Conservation (phyloP, 2,113 vertebrate species). For the Gila orcuttii region DNA sequence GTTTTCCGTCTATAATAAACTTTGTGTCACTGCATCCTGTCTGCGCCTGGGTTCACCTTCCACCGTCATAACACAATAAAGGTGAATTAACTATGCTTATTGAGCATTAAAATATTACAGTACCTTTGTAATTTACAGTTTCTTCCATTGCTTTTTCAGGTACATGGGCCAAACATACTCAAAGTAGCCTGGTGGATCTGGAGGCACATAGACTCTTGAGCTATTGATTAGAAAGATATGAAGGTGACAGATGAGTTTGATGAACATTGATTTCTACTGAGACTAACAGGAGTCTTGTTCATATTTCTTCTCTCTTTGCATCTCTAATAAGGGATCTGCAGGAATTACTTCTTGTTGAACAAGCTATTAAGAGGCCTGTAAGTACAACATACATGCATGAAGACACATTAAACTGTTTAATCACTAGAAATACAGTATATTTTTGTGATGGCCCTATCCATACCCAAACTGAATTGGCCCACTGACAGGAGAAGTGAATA, state of each 20-base stretch:
- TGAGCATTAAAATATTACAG: not conserved
- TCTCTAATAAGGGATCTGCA: constrained; percentile 88
- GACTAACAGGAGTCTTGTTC: not conserved
- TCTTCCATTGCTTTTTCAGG: constrained; percentile 82
- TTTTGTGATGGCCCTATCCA: not conserved
- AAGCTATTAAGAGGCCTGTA: constrained; percentile 83
- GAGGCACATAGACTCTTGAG: constrained; percentile 84
- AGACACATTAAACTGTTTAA: not conserved
- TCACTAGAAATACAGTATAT: not conserved
- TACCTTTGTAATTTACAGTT: constrained; percentile 76
- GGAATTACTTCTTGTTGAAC: constrained; percentile 86
- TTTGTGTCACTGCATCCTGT: too few species aligned
- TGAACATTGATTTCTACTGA: too few species aligned
- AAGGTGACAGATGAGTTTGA: not conserved
- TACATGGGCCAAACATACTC: constrained; percentile 97
- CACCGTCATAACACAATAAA: too few species aligned
- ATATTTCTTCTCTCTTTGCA: constrained; percentile 88
- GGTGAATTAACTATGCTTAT: not conserved
- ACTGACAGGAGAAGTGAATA: too few species aligned
- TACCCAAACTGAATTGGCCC: not conserved
- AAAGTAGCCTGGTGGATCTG: constrained; percentile 89
- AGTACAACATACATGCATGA: constrained; percentile 52
- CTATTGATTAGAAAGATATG: constrained; percentile 67
- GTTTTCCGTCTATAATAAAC: too few species aligned
- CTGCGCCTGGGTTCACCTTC: too few species aligned